phyloP scores from a whole-genome alignment of 2,888 invertebrate genomes.

The Drosophila suboccidentalis region DNA sequence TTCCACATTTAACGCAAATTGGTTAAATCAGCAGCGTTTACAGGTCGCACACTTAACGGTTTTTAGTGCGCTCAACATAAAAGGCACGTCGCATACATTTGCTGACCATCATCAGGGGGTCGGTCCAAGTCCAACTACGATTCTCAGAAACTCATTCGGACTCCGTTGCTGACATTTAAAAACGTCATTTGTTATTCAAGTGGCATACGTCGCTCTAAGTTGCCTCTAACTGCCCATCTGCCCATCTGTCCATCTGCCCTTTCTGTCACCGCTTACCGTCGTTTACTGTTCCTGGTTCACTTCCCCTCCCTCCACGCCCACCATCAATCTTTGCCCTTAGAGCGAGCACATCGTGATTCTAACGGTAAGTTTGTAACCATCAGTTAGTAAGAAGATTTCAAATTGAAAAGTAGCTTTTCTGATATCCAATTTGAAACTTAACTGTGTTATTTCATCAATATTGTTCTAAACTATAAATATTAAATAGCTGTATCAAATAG shows the following conservation, averaged over 20 bases:
- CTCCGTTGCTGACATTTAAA: slow-evolving; percentile 75
- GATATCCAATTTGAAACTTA: no score
- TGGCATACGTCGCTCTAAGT: slow-evolving; percentile 82
- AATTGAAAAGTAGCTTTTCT: no score
- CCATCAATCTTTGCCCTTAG: background rate
- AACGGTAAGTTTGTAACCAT: background rate
- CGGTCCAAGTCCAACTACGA: slow-evolving; percentile 24
- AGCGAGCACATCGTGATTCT: background rate
- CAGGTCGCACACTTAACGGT: slow-evolving; percentile 75
- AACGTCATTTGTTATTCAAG: slow-evolving; percentile 82
- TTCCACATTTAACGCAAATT: slow-evolving; percentile 53
- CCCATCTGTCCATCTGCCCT: slow-evolving; percentile 60
- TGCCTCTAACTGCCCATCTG: slow-evolving; percentile 71
- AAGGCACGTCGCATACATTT: slow-evolving; percentile 74
- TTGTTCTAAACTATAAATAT: no score
- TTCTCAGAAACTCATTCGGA: slow-evolving; percentile 25
- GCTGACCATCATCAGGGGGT: slow-evolving; percentile 65
- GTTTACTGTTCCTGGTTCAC: slow-evolving; percentile 48
- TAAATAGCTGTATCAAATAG: no score
- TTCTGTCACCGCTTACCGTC: slow-evolving; percentile 49
- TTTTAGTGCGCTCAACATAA: slow-evolving; percentile 52
- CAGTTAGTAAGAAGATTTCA: background rate
- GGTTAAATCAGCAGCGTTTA: slow-evolving; percentile 72
- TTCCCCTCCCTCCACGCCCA: slow-evolving; percentile 16
- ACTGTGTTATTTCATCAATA: no score